A percentile compares a stretch with the other conserved stretches of the same genome.
Evolutionary conservation across 2,888 invertebrate species (phyloP).

Genomic region (Tetanocera ferruginea): DNA sequence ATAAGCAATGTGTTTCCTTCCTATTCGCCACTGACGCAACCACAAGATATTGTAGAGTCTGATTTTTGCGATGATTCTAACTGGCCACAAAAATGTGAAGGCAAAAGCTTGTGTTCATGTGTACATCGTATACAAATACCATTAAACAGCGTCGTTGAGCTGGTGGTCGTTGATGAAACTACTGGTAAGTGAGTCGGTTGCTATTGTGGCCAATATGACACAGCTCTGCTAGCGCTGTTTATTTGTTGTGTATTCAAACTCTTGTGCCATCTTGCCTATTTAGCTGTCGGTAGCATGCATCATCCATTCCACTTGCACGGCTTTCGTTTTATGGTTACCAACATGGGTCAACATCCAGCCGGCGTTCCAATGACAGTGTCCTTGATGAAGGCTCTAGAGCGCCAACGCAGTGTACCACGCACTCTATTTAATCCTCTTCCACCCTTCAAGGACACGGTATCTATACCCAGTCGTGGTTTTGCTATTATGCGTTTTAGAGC

Average conservation of each 20-base stretch:
- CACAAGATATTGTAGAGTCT: slow-evolving; percentile 57
- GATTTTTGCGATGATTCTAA: slow-evolving; percentile 57
- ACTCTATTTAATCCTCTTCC: slow-evolving; percentile 49
- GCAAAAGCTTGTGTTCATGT: slow-evolving; percentile 52
- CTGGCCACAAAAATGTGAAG: slow-evolving; percentile 50
- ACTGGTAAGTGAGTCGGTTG: slow-evolving; percentile 52
- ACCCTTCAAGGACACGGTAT: slow-evolving; percentile 64
- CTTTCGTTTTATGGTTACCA: slow-evolving; percentile 64
- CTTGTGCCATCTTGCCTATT: slow-evolving; percentile 8
- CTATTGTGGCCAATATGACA: background rate
- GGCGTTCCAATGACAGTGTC: slow-evolving; percentile 51
- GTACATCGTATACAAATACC: slow-evolving; percentile 59
- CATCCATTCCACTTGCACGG: slow-evolving; percentile 69
- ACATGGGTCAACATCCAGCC: slow-evolving; percentile 54
- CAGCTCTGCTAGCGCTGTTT: no score
- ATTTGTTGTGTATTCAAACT: background rate
- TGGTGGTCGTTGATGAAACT: slow-evolving; percentile 63
- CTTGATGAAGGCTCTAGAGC: slow-evolving; percentile 55
- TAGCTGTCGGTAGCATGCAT: slow-evolving; percentile 59
- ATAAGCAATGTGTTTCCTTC: slow-evolving; percentile 83
- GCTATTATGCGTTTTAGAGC: slow-evolving; percentile 59
- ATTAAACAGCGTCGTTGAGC: slow-evolving; percentile 57
- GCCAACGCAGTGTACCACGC: slow-evolving; percentile 45
- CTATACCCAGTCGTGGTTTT: slow-evolving; percentile 62
- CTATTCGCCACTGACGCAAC: slow-evolving; percentile 83